A percentile compares a stretch with the other conserved stretches of the same genome.
Evolutionary conservation across 2,113 vertebrate genomes (phyloP).

Genomic region (Pristiophorus japonicus): DNA sequence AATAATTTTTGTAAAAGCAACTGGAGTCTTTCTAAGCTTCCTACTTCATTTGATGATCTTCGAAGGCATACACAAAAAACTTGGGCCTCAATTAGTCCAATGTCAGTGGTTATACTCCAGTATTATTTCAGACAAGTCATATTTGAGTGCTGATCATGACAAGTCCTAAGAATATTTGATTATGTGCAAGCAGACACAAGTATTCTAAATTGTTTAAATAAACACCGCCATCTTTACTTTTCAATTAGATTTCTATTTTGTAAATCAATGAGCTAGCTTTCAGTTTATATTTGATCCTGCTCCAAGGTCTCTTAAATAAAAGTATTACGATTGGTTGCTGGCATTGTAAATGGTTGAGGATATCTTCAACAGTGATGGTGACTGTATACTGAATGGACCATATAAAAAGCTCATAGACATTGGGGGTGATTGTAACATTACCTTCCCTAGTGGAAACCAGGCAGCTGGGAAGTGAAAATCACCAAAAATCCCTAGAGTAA

Average conservation of each 20-base stretch:
- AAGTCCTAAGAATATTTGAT: not conserved
- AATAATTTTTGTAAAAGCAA: not conserved
- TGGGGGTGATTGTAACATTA: not conserved
- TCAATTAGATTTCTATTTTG: not conserved
- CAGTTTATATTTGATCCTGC: conserved; percentile 16
- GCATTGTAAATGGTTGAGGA: not conserved
- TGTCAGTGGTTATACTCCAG: not conserved
- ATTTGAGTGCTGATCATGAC: not conserved
- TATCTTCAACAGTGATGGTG: not conserved
- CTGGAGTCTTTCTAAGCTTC: not conserved
- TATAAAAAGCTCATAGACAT: not conserved
- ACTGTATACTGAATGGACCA: not conserved
- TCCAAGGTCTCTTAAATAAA: not conserved
- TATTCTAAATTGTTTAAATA: not conserved
- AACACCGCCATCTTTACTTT: conserved; percentile 10
- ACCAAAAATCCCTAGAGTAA: not conserved
- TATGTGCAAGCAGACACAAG: not conserved
- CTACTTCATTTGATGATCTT: not conserved
- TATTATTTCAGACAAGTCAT: not conserved
- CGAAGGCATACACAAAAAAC: not conserved
- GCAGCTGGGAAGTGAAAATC: not conserved
- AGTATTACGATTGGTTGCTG: not conserved
- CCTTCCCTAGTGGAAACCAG: not conserved
- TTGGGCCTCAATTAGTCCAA: not conserved
- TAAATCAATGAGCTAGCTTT: not conserved